phyloP scores from a whole-genome alignment of 2,888 invertebrate genomes.

The Dioctria linearis region DNA sequence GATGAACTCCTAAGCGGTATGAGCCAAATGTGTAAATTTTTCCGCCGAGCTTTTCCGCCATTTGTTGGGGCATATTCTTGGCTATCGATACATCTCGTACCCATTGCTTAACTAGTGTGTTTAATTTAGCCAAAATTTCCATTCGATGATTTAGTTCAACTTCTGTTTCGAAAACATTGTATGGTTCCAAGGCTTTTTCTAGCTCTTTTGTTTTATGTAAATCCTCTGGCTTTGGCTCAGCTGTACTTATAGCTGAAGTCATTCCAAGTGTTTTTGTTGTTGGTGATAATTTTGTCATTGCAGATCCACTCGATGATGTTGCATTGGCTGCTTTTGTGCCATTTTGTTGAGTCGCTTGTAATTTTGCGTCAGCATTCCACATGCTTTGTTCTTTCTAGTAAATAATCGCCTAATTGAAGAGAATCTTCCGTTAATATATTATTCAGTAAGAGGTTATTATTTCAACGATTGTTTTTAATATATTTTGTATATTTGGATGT shows the following conservation, averaged over 20 bases:
- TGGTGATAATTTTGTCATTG: conserved; percentile 49
- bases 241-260: conserved; percentile 94
- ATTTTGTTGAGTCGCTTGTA: conserved; percentile 61
- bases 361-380: conserved; percentile 69
- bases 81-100: conserved; percentile 89
- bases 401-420: not conserved
- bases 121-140: conserved; percentile 88
- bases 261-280: conserved; percentile 77
- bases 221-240: conserved; percentile 83
- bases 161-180: conserved; percentile 92
- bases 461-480: too few species aligned
- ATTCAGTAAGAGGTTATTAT: too few species aligned
- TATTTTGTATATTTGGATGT: too few species aligned
- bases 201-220: conserved; percentile 80
- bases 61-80: conserved; percentile 92
- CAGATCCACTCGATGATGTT: not conserved
- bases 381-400: conserved; percentile 61
- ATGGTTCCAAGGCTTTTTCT: conserved; percentile 83
- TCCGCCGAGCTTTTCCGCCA: conserved; percentile 94
- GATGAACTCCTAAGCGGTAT: conserved; percentile 95
- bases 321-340: conserved; percentile 30
- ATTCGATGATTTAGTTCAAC: conserved; percentile 91
- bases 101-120: conserved; percentile 94
- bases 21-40: conserved; percentile 99
- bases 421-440: too few species aligned